These are phyloP conservation scores for Sebastes jordani DNA, from an alignment of 2,797 vertebrate genomes.

Conservation along the genomic window DNA sequence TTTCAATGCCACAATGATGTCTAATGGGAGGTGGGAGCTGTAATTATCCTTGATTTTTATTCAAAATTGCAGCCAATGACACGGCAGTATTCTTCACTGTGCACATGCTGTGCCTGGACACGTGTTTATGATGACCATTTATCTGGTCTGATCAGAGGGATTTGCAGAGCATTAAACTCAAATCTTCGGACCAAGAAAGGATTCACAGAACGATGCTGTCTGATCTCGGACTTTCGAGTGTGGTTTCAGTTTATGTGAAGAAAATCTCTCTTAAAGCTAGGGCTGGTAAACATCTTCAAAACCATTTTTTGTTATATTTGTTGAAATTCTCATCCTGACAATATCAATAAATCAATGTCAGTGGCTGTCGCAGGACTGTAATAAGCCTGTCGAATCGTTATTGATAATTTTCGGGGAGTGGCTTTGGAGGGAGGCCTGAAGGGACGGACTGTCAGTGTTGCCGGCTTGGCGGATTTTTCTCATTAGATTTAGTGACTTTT, in stretches of 20 bases:
- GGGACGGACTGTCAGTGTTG: too few relatives aligned
- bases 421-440: background rate
- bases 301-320: too few relatives aligned
- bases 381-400: too few relatives aligned
- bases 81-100: background rate
- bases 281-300: background rate
- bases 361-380: too few relatives aligned
- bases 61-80: slow-evolving; percentile 19
- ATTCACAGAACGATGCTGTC: slow-evolving; percentile 20
- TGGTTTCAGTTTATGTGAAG: background rate
- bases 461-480: background rate
- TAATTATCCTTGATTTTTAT: slow-evolving; percentile 43
- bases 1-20: slow-evolving; percentile 1
- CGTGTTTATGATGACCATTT: slow-evolving; percentile 23
- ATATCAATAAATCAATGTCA: too few relatives aligned
- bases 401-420: background rate
- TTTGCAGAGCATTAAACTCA: slow-evolving; percentile 47
- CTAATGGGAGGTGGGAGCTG: slow-evolving; percentile 15
- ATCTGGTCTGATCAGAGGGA: slow-evolving; percentile 47
- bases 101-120: background rate
- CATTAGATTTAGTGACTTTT: background rate
- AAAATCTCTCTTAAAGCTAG: background rate
- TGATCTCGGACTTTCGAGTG: background rate
- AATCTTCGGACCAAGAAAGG: slow-evolving; percentile 21
- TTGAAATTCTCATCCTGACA: background rate